A percentile compares a stretch with the other conserved stretches of the same genome.
phyloP scores from a whole-genome alignment of 2,888 invertebrate genomes.

The Lepidocyrtoides sp. region DNA sequence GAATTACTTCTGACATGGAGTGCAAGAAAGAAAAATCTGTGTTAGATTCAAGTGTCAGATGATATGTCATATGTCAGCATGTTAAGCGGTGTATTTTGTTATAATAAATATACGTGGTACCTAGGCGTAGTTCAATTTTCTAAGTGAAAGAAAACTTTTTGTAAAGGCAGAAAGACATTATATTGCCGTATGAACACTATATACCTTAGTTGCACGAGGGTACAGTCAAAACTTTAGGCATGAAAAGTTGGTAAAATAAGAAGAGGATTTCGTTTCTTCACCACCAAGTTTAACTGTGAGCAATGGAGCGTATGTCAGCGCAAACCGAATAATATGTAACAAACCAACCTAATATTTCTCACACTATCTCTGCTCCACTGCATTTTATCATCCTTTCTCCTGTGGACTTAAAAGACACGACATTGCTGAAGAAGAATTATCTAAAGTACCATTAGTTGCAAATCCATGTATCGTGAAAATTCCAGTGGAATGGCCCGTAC shows the following conservation, averaged over 20 bases:
- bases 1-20: background rate
- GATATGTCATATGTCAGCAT: background rate
- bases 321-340: conserved; percentile 24
- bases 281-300: too few species aligned
- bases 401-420: background rate
- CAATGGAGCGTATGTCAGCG: conserved; percentile 1
- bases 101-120: background rate
- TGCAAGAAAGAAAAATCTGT: background rate
- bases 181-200: background rate
- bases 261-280: background rate
- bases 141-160: conserved; percentile 2
- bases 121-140: background rate
- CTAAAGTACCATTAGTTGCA: conserved; percentile 29
- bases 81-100: too few species aligned
- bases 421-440: conserved; percentile 16
- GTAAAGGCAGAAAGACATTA: background rate
- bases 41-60: conserved; percentile 47
- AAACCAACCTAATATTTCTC: background rate
- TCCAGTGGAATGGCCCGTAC: conserved; percentile 22
- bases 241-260: background rate
- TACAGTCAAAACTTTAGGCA: background rate
- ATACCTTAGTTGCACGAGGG: background rate
- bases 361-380: background rate
- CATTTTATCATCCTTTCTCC: background rate
- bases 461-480: background rate